Base-by-base conservation (phyloP, 2,888 invertebrate genomes). In the Nipponacmea schrenckii region DNA sequence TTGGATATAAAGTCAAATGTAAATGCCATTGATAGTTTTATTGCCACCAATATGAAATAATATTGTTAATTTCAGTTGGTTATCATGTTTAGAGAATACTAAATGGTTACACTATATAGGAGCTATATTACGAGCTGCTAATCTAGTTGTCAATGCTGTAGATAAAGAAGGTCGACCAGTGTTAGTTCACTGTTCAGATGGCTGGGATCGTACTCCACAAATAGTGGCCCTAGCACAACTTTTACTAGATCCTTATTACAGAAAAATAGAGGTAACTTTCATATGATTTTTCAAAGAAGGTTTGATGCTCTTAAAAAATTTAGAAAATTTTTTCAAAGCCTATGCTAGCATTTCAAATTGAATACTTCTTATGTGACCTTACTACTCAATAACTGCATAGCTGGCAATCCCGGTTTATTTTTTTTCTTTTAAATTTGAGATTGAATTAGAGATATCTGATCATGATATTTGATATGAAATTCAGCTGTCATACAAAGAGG, bases 121-220 rank as follows among this genome's bases (percentile, higher is more conserved):
- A 20, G 94, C 94, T 26, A 91, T 97, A 73, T 89, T 96, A 83
- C 93, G 94, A 76, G 94, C 96, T 10, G 94, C 96, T 26, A 91
- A 93, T 80, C 93, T 93, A 12, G 94, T 95, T 48, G 94, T 94
- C 7, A 93, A 85, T 73, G 86, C 88, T 27, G 84, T 96, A 74
- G 94, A 94, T 81, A 91, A 92, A 68, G 94, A 95, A 74, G 94
- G 93, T 24, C 92, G 96, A 67, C 96, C 97, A 10, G 98, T 97
- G 70, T 91, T 99, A 75, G 97, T 99, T 14, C 98, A 98, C 90
- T 98, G 98, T 90, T 97, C 97, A 2, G 98, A 98, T 90, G 98
- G 98, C 65, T 98, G 98, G 98, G 98, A 99, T 90, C 92, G 98
- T 80, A 99, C 98, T 71, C 96, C 98, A 64, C 98, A 99, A 91